A percentile compares a stretch with the other conserved stretches of the same genome.
These are phyloP conservation scores for Myrmecophaga tridactyla DNA, from an alignment of 2,113 vertebrate genomes.

Conservation along the genomic window DNA sequence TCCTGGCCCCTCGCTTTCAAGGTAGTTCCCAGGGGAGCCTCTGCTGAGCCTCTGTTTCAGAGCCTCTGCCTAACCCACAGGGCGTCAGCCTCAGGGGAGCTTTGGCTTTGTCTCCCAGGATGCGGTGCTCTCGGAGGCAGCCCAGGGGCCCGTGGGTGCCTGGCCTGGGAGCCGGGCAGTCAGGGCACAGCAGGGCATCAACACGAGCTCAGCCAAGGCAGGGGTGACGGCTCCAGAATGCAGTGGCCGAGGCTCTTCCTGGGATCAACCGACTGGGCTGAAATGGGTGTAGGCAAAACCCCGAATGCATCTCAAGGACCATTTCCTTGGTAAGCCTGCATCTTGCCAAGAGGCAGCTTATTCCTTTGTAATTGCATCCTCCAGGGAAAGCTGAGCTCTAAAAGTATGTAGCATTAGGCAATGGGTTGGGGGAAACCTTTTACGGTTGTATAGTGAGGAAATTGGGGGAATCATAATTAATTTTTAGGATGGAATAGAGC, in stretches of 20 bases:
- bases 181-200: too few species aligned
- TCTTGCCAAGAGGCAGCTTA: not conserved
- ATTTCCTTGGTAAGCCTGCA: conserved; percentile 44
- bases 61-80: not conserved
- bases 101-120: not conserved
- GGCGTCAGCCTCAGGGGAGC: not conserved
- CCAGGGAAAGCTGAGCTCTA: conserved; percentile 18
- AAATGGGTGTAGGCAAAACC: not conserved
- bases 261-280: not conserved
- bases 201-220: too few species aligned
- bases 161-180: too few species aligned
- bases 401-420: conserved; percentile 39
- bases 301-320: conserved; percentile 40
- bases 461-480: not conserved
- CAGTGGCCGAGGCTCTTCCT: not conserved
- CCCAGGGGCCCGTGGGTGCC: too few species aligned
- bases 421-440: not conserved
- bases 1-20: not conserved
- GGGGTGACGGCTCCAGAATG: not conserved
- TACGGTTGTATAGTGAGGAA: not conserved
- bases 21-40: not conserved
- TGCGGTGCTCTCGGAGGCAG: not conserved
- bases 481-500: not conserved
- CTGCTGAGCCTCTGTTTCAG: not conserved
- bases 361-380: not conserved